phyloP scores from a whole-genome alignment of 2,888 invertebrate species.

The Eupithecia abbreviata region DNA sequence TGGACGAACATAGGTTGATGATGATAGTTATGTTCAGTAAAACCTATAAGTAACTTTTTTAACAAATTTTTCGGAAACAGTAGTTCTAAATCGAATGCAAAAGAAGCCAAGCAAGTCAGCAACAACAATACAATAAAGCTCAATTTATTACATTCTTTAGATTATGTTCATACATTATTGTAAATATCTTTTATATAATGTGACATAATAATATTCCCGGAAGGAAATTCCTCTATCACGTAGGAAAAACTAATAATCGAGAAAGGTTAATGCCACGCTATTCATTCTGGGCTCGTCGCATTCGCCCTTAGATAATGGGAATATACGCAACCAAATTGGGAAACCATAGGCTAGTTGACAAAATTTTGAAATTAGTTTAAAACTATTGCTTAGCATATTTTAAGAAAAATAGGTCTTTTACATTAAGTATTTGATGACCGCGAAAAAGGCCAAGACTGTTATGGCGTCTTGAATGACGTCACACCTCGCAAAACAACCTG shows the following conservation, averaged over 20 bases:
- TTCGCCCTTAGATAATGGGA: neutral
- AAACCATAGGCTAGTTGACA: neutral
- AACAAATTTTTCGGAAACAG: neutral
- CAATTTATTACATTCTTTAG: neutral
- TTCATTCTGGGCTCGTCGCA: conserved; percentile 9
- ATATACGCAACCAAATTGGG: conserved; percentile 3
- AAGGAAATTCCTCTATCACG: conserved; percentile 13
- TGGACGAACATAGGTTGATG: no score
- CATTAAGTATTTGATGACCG: no score
- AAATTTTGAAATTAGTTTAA: no score
- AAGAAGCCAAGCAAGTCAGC: neutral
- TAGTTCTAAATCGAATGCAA: neutral
- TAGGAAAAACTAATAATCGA: conserved; percentile 10
- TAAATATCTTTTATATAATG: conserved; percentile 3
- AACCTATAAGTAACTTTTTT: neutral
- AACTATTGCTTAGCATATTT: no score
- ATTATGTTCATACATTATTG: neutral
- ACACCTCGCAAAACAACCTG: no score
- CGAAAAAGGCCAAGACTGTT: no score
- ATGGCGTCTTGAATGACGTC: no score
- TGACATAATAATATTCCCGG: conserved; percentile 1
- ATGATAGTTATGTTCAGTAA: neutral
- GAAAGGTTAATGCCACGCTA: conserved; percentile 5
- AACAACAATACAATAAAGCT: neutral
- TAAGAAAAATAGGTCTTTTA: no score